A percentile compares a stretch with the other conserved stretches of the same genome.
Evolutionary conservation across 2,888 invertebrate genomes (phyloP).

Genomic region (Rotaria macrura): DNA sequence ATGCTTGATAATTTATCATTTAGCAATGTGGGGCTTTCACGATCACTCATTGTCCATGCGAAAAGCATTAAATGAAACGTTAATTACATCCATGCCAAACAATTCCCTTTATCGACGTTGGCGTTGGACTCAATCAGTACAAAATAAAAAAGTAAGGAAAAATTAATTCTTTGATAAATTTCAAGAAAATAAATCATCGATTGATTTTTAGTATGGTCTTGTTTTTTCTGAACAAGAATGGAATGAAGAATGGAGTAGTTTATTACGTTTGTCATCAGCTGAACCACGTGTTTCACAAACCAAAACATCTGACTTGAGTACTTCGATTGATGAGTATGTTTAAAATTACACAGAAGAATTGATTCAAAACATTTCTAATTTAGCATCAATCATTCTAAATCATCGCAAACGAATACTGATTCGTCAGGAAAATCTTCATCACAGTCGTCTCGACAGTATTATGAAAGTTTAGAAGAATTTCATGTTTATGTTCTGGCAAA

Average conservation of each 20-base stretch:
- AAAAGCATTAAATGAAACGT: slow-evolving; percentile 63
- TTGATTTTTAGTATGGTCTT: slow-evolving; percentile 55
- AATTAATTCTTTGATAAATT: background rate
- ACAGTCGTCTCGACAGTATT: slow-evolving; percentile 39
- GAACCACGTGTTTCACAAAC: slow-evolving; percentile 49
- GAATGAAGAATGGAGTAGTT: slow-evolving; percentile 64
- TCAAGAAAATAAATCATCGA: slow-evolving; percentile 36
- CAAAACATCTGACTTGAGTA: slow-evolving; percentile 40
- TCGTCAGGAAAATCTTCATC: slow-evolving; percentile 36
- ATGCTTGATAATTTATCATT: background rate
- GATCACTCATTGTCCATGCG: slow-evolving; percentile 68
- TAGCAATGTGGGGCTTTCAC: slow-evolving; percentile 77
- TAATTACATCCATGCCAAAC: slow-evolving; percentile 59
- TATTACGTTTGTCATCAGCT: slow-evolving; percentile 60
- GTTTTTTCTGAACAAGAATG: slow-evolving; percentile 68
- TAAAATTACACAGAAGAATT: too few species aligned
- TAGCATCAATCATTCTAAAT: background rate
- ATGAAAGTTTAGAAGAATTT: slow-evolving; percentile 69
- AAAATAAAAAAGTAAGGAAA: slow-evolving; percentile 54
- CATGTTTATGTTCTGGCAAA: slow-evolving; percentile 74
- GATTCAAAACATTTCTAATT: background rate
- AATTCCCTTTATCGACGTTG: slow-evolving; percentile 59
- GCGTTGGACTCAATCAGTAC: slow-evolving; percentile 59
- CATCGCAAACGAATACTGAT: slow-evolving; percentile 38
- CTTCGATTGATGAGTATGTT: slow-evolving; percentile 23